A percentile compares a stretch with the other conserved stretches of the same genome.
phyloP scores from a whole-genome alignment of 2,888 invertebrate species.

The Cheilosia scutellata region DNA sequence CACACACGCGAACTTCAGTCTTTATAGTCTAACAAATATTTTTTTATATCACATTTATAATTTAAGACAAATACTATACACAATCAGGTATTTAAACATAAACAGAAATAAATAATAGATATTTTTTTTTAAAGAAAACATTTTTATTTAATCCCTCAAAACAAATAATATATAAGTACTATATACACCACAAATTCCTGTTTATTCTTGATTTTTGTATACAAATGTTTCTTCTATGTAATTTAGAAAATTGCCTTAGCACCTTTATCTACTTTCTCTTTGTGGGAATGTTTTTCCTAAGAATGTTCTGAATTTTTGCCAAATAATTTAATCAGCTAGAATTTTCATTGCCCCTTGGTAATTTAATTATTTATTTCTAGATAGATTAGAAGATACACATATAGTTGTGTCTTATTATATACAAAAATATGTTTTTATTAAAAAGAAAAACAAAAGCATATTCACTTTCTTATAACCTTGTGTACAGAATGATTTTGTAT shows the following conservation, averaged over 20 bases:
- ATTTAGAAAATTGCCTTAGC: background rate
- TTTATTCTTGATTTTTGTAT: no score
- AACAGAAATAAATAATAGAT: no score
- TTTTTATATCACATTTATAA: no score
- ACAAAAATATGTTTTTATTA: background rate
- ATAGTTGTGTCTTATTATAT: background rate
- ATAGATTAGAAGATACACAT: no score
- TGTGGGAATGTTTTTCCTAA: constrained; percentile 21
- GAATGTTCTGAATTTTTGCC: constrained; percentile 51
- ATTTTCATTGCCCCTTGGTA: constrained; percentile 47
- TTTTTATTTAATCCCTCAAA: no score
- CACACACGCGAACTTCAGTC: no score
- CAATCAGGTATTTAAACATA: no score
- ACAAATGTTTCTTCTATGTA: background rate
- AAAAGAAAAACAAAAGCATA: background rate
- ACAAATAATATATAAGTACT: no score
- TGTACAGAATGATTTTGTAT: background rate
- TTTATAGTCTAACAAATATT: no score
- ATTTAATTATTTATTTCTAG: constrained; percentile 22
- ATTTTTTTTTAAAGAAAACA: no score
- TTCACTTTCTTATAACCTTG: constrained; percentile 44
- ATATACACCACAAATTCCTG: no score
- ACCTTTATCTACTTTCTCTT: constrained; percentile 55
- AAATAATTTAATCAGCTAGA: constrained; percentile 44
- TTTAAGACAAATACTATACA: no score